Conservation (phyloP, 2,888 invertebrate genomes). For the Trachelus iudaicus region DNA sequence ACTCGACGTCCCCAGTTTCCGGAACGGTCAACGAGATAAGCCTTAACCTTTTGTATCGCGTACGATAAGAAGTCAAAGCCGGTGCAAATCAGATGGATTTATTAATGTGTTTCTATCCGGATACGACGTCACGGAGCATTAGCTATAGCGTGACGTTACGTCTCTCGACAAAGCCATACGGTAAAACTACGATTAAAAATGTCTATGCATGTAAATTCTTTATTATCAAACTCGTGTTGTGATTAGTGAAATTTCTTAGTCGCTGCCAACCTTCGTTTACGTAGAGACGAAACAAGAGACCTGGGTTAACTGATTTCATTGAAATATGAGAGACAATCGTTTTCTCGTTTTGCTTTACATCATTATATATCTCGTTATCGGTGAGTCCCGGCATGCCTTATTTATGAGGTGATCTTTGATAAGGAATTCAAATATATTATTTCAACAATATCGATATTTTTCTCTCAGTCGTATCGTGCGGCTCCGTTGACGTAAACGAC, state of each 20-base stretch:
- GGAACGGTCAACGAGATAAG: neutral
- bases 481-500: neutral
- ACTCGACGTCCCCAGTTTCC: neutral
- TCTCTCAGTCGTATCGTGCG: neutral
- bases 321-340: neutral
- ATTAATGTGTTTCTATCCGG: neutral
- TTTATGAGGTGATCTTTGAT: neutral
- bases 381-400: neutral
- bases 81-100: neutral
- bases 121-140: neutral
- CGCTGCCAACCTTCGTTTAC: neutral
- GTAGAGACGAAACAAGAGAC: neutral
- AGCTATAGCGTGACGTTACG: neutral
- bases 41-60: neutral
- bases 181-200: neutral
- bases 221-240: neutral
- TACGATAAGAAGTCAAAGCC: neutral
- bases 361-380: neutral
- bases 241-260: neutral
- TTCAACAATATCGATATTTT: no score
- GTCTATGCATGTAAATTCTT: neutral
- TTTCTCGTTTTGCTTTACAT: neutral
- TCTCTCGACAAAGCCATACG: neutral
- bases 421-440: no score
- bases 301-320: neutral